Conservation (phyloP, 2,113 vertebrate genomes). For the Plecotus auritus region DNA sequence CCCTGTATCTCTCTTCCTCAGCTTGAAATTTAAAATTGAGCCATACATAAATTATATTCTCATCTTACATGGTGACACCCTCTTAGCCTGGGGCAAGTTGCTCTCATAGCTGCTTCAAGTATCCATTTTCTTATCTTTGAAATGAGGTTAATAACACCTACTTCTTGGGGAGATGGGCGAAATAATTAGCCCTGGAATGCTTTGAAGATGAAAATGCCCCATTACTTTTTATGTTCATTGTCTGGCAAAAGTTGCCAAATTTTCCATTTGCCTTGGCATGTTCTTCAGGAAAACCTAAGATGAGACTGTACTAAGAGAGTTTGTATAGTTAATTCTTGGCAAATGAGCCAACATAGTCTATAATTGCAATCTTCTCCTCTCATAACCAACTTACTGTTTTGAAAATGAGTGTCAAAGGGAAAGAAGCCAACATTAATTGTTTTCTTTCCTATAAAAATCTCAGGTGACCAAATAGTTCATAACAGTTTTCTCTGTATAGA, state of each 20-base stretch:
- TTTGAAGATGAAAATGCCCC: slow-evolving; percentile 57
- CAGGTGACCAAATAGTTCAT: neutral
- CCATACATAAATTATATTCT: neutral
- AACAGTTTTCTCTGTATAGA: neutral
- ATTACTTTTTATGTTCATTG: neutral
- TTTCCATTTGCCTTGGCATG: neutral
- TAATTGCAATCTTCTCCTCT: neutral
- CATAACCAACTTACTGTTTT: neutral
- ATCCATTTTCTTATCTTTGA: slow-evolving; percentile 62
- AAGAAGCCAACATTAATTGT: neutral
- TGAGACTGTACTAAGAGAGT: neutral
- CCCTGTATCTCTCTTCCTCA: neutral
- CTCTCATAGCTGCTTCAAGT: neutral
- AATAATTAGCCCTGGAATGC: slow-evolving; percentile 41
- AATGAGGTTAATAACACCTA: slow-evolving; percentile 56
- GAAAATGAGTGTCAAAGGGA: neutral
- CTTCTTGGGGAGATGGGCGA: neutral
- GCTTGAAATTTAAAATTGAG: slow-evolving; percentile 12
- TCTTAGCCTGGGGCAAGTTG: neutral
- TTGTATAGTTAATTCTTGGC: neutral
- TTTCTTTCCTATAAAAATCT: neutral
- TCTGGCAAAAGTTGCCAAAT: neutral
- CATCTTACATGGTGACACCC: neutral
- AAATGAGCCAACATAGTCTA: neutral
- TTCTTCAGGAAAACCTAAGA: neutral